A percentile compares a stretch with the other conserved stretches of the same genome.
These are phyloP conservation scores for Cheilosia soror DNA, from an alignment of 2,888 invertebrate species.

Conservation along the genomic window DNA sequence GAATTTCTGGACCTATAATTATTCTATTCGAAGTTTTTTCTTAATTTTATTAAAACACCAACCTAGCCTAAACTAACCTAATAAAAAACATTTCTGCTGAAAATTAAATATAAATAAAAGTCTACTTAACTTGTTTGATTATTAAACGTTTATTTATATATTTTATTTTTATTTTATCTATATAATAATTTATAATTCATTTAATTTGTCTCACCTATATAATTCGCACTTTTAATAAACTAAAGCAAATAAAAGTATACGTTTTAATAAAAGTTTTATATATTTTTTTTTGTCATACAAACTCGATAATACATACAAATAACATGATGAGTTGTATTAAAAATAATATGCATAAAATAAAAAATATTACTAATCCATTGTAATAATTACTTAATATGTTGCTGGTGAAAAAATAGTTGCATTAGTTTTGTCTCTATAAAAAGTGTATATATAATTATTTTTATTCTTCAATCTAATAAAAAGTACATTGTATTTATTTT, in stretches of 20 bases:
- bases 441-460: conserved; percentile 33
- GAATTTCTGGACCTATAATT: too few species aligned
- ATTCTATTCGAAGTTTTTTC: too few species aligned
- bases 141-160: conserved; percentile 38
- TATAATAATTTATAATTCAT: conserved; percentile 14
- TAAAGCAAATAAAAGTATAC: conserved; percentile 15
- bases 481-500: conserved; percentile 14
- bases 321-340: conserved; percentile 7
- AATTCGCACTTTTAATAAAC: conserved; percentile 3
- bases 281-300: conserved; percentile 1
- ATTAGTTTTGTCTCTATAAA: conserved; percentile 44
- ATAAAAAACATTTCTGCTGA: too few species aligned
- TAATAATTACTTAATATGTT: conserved; percentile 33
- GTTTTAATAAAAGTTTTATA: not conserved
- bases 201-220: not conserved
- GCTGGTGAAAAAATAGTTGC: conserved; percentile 59
- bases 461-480: not conserved
- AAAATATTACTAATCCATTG: conserved; percentile 2
- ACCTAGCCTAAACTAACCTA: too few species aligned
- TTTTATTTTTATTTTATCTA: conserved; percentile 10
- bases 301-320: not conserved
- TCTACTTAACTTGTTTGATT: not conserved
- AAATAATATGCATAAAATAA: conserved; percentile 4
- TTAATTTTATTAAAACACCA: too few species aligned
- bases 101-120: too few species aligned